phyloP scores from a whole-genome alignment of 2,113 vertebrate species.

The Semnornis frantzii region DNA sequence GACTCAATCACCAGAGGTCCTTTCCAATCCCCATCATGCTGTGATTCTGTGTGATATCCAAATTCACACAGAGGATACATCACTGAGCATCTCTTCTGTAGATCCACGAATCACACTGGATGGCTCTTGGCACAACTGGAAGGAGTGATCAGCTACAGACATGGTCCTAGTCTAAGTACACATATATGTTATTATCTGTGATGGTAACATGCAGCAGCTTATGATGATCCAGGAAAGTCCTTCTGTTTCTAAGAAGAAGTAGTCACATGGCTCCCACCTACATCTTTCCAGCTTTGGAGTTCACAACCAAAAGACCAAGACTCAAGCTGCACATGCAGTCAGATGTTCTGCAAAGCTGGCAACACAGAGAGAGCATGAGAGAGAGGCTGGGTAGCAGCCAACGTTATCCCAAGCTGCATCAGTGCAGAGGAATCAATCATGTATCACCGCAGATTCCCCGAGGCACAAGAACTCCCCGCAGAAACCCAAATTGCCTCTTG shows the following conservation, averaged over 20 bases:
- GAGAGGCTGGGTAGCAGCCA: neutral
- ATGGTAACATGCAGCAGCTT: rapidly evolving
- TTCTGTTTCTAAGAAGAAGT: neutral
- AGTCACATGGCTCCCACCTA: neutral
- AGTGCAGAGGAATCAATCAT: neutral
- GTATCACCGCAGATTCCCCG: neutral
- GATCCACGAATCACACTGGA: too few relatives aligned
- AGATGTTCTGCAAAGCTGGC: neutral
- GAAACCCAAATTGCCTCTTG: neutral
- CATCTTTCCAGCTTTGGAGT: neutral
- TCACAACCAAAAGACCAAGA: rapidly evolving
- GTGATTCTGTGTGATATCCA: neutral
- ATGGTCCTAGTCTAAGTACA: neutral
- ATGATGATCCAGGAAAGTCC: neutral
- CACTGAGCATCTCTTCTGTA: neutral
- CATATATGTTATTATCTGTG: rapidly evolving
- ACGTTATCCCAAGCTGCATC: neutral
- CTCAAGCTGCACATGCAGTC: rapidly evolving
- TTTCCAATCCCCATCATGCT: too few relatives aligned
- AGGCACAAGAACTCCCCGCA: conserved; percentile 11
- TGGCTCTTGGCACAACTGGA: too few relatives aligned
- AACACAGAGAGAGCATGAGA: neutral
- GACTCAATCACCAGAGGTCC: too few relatives aligned
- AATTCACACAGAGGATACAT: neutral
- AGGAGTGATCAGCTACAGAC: neutral